Conservation (phyloP, 2,113 vertebrate genomes). For the Kryptolebias marmoratus region DNA sequence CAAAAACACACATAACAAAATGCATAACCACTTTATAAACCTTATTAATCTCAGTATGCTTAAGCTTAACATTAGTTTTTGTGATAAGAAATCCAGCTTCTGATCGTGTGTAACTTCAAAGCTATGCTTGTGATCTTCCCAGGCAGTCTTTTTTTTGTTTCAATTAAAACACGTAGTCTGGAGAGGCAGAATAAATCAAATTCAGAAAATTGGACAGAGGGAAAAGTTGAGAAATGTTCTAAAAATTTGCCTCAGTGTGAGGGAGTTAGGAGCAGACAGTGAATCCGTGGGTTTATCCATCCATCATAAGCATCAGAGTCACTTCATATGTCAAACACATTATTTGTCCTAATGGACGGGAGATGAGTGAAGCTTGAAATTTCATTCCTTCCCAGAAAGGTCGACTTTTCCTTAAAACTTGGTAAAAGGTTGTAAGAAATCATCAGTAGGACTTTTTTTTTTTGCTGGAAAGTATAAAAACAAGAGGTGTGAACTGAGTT, state of each 20-base stretch:
- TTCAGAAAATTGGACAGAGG: constrained; percentile 33
- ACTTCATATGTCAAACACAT: constrained; percentile 47
- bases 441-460: constrained; percentile 2
- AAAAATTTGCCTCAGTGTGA: constrained; percentile 24
- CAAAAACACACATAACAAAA: constrained; percentile 16
- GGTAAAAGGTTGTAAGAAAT: constrained; percentile 13
- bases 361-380: constrained; percentile 38
- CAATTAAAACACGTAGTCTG: constrained; percentile 42
- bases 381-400: constrained; percentile 33
- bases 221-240: constrained; percentile 25
- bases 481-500: background rate
- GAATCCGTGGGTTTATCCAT: constrained; percentile 38
- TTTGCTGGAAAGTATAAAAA: constrained; percentile 12
- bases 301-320: constrained; percentile 25
- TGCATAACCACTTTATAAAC: constrained; percentile 35
- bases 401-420: constrained; percentile 20
- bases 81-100: constrained; percentile 30
- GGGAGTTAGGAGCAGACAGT: constrained; percentile 32
- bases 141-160: constrained; percentile 24
- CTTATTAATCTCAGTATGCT: background rate
- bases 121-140: constrained; percentile 14
- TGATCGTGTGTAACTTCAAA: constrained; percentile 43
- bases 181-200: constrained; percentile 52
- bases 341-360: constrained; percentile 32
- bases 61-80: constrained; percentile 13